A percentile compares a stretch with the other conserved stretches of the same genome.
phyloP scores from a whole-genome alignment of 1,140 invertebrate species.

The Berghia stephanieae region DNA sequence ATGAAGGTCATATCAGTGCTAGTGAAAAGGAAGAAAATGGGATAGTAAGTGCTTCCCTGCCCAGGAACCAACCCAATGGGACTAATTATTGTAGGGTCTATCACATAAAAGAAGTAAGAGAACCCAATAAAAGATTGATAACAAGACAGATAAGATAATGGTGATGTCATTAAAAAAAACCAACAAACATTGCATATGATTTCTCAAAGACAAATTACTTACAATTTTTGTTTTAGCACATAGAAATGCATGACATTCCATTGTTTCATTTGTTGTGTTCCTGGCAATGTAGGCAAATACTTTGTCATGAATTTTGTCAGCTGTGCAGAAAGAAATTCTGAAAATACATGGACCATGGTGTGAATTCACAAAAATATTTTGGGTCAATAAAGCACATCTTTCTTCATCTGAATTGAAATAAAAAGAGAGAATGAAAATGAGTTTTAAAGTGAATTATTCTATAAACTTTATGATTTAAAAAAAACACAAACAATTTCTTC shows the following conservation, averaged over 20 bases:
- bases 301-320: constrained; percentile 82
- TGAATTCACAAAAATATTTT: constrained; percentile 12
- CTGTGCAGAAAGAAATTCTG: constrained; percentile 90
- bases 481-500: not conserved
- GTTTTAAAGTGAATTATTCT: not conserved
- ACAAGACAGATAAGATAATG: no score
- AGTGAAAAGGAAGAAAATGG: no score
- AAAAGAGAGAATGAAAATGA: not conserved
- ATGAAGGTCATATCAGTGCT: no score
- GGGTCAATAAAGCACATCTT: not conserved
- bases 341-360: constrained; percentile 64
- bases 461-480: not conserved
- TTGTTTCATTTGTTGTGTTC: constrained; percentile 76
- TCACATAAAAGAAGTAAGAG: no score
- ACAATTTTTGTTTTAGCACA: constrained; percentile 84
- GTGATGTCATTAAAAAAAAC: no score
- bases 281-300: constrained; percentile 88
- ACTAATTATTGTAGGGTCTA: no score
- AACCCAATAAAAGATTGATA: no score
- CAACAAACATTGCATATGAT: no score
- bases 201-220: constrained; percentile 43
- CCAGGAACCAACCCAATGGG: no score
- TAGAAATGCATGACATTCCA: constrained; percentile 87
- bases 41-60: no score
- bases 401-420: not conserved